Base-by-base conservation (phyloP, 2,797 vertebrate genomes). In the Emydoidea blandingii region DNA sequence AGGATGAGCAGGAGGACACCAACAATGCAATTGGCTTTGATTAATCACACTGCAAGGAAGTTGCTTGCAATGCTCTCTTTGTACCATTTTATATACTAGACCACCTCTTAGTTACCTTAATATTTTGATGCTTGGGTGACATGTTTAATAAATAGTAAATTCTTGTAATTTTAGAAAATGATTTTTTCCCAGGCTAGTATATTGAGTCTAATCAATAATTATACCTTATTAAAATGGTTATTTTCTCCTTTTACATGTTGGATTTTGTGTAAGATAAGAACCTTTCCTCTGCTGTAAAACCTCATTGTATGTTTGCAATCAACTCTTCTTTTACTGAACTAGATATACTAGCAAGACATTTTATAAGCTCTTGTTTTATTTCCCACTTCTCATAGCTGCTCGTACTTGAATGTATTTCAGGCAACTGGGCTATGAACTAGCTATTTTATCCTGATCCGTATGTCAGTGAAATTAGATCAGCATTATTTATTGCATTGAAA, bases 161-260 rank as follows among this genome's bases (percentile, higher is more conserved):
- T 86, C 81, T 82, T 41, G 37, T 97, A 94, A 92, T 95, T 97
- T 97, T 95, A 96, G 94, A 95, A 97, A 96, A 96, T 96, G 19
- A 94, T 92, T 97, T 96, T 97, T 97, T 96, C 91, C 62, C 79
- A 95, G 88, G 62, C 76, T 95, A 53, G 87, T 96, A 47, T 41
- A 41, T 96, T 92, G 90, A 91, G 91, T 92, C 49, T 96, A 97
- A 97, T 98, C 94, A 98, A 97, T 97, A 97, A 97, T 98, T 98
- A 97, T 96, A 85, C 62, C 95, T 96, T 91, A 96, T 93, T 97
- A 72, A 8, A 12, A 50, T 88, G 72, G 31, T 78, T 88, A 82
- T 89, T 88, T 95, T 65, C 52, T 81, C 94, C n/a, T 86, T 93
- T 84, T 91, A 59, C 10, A 4, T 92, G 31, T 96, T 91, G 96